Percentiles rank a stretch among this genome's conserved stretches.
These are phyloP conservation scores for Panthera tigris DNA, from an alignment of 2,113 vertebrate genomes.

Conservation along the genomic window DNA sequence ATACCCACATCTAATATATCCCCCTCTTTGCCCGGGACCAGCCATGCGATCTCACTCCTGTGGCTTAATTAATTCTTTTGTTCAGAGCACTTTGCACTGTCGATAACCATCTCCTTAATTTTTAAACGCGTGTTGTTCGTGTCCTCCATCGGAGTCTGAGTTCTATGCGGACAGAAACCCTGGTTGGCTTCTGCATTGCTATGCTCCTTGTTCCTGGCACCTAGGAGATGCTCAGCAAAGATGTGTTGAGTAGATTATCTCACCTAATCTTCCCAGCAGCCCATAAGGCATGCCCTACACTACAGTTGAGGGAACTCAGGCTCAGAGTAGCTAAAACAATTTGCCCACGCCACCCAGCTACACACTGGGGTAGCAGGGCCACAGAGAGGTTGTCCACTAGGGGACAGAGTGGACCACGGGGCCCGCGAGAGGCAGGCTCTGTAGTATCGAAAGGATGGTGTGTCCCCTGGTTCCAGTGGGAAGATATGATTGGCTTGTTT, in stretches of 20 bases:
- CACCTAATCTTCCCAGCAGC: neutral
- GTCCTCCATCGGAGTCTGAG: neutral
- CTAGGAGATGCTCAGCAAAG: neutral
- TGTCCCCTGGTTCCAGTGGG: neutral
- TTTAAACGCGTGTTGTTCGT: neutral
- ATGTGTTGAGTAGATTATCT: neutral
- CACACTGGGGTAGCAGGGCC: neutral
- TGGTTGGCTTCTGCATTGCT: neutral
- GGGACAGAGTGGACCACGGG: neutral
- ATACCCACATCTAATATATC: neutral
- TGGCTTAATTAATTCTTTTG: neutral
- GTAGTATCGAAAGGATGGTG: neutral
- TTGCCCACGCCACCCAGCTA: neutral
- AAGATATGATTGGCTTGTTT: neutral
- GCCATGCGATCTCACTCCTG: neutral
- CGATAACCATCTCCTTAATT: neutral
- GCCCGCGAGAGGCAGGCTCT: neutral
- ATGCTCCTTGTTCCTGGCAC: neutral
- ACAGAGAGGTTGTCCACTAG: rapidly evolving
- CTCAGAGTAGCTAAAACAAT: neutral
- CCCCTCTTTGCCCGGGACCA: neutral
- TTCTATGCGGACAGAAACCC: neutral
- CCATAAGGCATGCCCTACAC: neutral
- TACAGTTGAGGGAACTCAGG: neutral
- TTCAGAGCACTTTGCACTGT: neutral